Conservation (phyloP, 37 sponge, comb jelly and placozoan genomes). For the Crambe crambe region DNA sequence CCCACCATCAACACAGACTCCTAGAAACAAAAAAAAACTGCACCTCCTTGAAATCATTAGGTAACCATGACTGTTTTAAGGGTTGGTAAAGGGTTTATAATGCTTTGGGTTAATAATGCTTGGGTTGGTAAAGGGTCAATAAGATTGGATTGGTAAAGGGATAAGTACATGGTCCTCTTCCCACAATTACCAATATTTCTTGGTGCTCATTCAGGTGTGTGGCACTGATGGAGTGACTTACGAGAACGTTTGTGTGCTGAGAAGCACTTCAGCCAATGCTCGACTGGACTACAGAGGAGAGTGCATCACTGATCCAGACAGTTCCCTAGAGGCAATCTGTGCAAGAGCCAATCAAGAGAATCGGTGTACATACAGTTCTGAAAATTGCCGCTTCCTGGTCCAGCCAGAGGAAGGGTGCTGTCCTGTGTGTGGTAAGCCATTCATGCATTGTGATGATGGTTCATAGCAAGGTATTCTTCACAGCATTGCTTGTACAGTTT, state of each 20-base stretch:
- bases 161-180: not conserved
- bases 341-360: constrained; percentile 1
- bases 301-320: constrained; percentile 7
- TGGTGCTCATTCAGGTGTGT: constrained; percentile 36
- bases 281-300: constrained; percentile 39
- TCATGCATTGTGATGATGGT: not conserved
- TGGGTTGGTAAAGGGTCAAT: no score
- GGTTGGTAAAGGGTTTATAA: no score
- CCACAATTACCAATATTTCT: not conserved
- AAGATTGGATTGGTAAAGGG: no score
- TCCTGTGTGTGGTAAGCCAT: constrained; percentile 51
- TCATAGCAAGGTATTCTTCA: not conserved
- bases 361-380: constrained; percentile 8
- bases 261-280: constrained; percentile 36
- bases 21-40: no score
- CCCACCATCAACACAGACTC: no score
- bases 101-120: no score
- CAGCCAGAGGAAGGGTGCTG: constrained; percentile 58
- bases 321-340: constrained; percentile 16
- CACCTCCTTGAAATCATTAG: no score
- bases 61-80: no score
- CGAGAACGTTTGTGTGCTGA: constrained; percentile 41
- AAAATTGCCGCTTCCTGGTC: constrained; percentile 23
- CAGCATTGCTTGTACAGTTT: no score
- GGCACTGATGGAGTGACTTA: constrained; percentile 57